phyloP scores from a whole-genome alignment of 2,888 invertebrate genomes.

The Erebia epiphron region DNA sequence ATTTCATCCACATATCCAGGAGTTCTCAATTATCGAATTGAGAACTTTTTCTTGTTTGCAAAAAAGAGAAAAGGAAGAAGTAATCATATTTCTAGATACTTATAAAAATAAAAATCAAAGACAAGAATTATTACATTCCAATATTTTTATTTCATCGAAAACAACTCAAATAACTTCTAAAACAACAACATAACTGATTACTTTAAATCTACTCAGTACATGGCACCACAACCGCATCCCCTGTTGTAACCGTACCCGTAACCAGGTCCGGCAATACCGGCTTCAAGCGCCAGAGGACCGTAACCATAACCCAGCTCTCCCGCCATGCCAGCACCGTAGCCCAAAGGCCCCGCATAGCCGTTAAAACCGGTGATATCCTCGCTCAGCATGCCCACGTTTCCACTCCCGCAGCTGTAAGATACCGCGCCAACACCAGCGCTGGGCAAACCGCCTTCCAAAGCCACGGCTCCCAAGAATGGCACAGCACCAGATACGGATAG shows the following conservation, averaged over 20 bases:
- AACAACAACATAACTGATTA: background rate
- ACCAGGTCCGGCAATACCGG: constrained; percentile 18
- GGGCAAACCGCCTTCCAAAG: constrained; percentile 51
- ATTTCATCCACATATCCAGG: too few species aligned
- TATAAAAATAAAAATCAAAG: too few species aligned
- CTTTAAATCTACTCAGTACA: constrained; percentile 3
- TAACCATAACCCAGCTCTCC: constrained; percentile 20
- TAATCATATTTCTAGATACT: too few species aligned
- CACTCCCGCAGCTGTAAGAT: constrained; percentile 55
- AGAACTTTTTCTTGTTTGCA: too few species aligned
- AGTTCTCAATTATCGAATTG: too few species aligned
- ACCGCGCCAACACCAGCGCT: constrained; percentile 52
- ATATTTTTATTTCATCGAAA: too few species aligned
- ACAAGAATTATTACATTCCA: too few species aligned
- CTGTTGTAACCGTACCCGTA: constrained; percentile 24
- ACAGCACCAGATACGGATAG: constrained; percentile 49
- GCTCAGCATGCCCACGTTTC: constrained; percentile 50
- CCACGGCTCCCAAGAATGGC: constrained; percentile 54
- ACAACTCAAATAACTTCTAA: too few species aligned
- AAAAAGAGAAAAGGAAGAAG: too few species aligned
- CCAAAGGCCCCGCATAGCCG: constrained; percentile 22
- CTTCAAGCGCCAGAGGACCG: constrained; percentile 21
- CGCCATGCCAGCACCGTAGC: constrained; percentile 23
- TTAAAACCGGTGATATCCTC: constrained; percentile 43
- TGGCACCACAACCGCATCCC: constrained; percentile 26